These are phyloP conservation scores for Phataginus tetradactyla DNA, from an alignment of 2,797 vertebrate species.

Conservation along the genomic window DNA sequence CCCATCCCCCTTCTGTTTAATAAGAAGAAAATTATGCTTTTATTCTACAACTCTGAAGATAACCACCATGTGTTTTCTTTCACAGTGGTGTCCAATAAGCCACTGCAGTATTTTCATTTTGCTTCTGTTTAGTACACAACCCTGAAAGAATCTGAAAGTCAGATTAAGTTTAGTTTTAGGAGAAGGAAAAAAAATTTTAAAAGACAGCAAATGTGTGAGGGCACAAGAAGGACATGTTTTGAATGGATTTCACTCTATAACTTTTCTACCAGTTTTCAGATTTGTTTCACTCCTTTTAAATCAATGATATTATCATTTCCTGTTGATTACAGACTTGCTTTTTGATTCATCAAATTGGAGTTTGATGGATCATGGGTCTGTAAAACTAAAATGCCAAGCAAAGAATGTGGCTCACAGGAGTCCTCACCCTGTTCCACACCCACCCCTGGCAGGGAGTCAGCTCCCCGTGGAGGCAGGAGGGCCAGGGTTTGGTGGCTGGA, in stretches of 20 bases:
- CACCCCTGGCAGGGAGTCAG: background rate
- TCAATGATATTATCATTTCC: background rate
- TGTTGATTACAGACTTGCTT: slow-evolving; percentile 33
- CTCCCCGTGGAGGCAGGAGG: rapidly evolving
- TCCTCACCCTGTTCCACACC: background rate
- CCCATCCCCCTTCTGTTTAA: background rate
- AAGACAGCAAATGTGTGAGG: background rate
- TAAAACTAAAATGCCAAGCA: slow-evolving; percentile 47
- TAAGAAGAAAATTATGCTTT: background rate
- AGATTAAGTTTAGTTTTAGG: background rate
- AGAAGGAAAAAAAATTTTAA: background rate
- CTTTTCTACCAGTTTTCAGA: background rate
- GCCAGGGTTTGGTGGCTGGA: background rate
- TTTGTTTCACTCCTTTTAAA: slow-evolving; percentile 33
- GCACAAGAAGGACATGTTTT: background rate
- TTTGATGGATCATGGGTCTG: background rate
- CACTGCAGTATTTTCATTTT: slow-evolving; percentile 36
- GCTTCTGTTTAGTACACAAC: background rate
- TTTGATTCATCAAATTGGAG: background rate
- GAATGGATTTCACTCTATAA: background rate
- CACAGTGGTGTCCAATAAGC: background rate
- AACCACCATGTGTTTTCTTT: background rate
- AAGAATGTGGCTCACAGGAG: background rate
- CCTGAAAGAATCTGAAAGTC: background rate
- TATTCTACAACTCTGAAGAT: background rate